Percentiles rank a stretch among this genome's conserved stretches.
Evolutionary conservation across 1,140 invertebrate genomes (phyloP).

Genomic region (Caenorhabditis brenneri): DNA sequence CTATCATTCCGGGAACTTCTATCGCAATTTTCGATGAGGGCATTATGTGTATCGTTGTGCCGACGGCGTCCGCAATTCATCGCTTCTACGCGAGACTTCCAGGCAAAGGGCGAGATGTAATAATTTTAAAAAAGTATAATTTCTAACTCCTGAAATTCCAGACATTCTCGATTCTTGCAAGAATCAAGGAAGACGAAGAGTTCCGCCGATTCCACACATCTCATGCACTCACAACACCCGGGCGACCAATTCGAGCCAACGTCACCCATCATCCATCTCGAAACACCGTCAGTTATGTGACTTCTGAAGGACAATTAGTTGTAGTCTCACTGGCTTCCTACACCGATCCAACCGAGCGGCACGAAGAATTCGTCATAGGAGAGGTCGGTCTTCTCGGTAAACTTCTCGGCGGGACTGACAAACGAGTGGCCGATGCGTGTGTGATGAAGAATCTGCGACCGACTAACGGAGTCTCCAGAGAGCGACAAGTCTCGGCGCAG

Average conservation of each 20-base stretch:
- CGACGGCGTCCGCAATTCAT: slow-evolving; percentile 23
- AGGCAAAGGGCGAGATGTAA: background rate
- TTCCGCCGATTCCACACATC: background rate
- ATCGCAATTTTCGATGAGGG: slow-evolving; percentile 37
- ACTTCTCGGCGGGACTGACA: background rate
- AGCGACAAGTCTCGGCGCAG: background rate
- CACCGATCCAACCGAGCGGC: background rate
- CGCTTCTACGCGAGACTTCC: background rate
- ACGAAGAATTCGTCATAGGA: slow-evolving; percentile 1
- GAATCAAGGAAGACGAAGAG: slow-evolving; percentile 10
- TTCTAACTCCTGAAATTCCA: background rate
- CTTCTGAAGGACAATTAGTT: slow-evolving; percentile 5
- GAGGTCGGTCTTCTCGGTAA: background rate
- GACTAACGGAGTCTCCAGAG: background rate
- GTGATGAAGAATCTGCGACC: slow-evolving; percentile 10
- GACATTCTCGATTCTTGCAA: slow-evolving; percentile 13
- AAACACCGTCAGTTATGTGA: background rate
- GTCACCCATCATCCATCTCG: slow-evolving; percentile 1
- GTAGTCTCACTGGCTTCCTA: background rate
- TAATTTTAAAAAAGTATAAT: background rate
- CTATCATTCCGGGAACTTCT: slow-evolving; percentile 40
- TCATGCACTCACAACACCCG: background rate
- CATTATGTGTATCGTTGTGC: slow-evolving; percentile 18
- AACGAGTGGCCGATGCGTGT: slow-evolving; percentile 10
- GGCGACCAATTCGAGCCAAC: background rate